Evolutionary conservation across 2,113 vertebrate species (phyloP).

Genomic region (Lethenteron reissneri): DNA sequence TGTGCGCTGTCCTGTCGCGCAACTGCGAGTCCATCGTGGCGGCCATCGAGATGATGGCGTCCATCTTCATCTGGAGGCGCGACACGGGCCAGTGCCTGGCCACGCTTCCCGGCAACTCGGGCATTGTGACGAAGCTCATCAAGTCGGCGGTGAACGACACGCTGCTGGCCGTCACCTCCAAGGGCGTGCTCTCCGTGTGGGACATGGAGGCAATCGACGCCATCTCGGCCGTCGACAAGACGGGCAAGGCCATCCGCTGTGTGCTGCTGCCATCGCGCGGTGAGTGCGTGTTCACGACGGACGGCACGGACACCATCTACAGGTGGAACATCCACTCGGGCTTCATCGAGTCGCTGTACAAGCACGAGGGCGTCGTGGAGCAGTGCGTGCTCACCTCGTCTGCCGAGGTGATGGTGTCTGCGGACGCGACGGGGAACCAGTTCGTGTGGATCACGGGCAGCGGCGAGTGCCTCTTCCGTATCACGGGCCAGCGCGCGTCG

Average conservation of each 20-base stretch:
- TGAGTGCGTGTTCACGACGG: slow-evolving; percentile 75
- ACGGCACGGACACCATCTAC: slow-evolving; percentile 75
- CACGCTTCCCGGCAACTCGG: slow-evolving; percentile 86
- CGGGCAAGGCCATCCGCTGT: slow-evolving; percentile 68
- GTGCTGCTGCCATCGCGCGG: slow-evolving; percentile 62
- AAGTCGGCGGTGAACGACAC: slow-evolving; percentile 87
- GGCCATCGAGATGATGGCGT: slow-evolving; percentile 93
- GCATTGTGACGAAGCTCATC: slow-evolving; percentile 78
- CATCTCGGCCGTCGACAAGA: slow-evolving; percentile 98
- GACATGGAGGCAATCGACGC: slow-evolving; percentile 96
- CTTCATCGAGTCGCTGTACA: slow-evolving; percentile 83
- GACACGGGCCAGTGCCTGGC: slow-evolving; percentile 96
- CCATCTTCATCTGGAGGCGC: slow-evolving; percentile 90
- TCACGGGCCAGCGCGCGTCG: slow-evolving; percentile 77
- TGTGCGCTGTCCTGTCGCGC: slow-evolving; percentile 78
- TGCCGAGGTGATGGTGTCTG: slow-evolving; percentile 81
- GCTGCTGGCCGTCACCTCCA: slow-evolving; percentile 76
- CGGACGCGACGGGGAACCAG: slow-evolving; percentile 83
- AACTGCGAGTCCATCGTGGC: slow-evolving; percentile 87
- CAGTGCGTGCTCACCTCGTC: slow-evolving; percentile 78
- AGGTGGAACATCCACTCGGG: slow-evolving; percentile 95
- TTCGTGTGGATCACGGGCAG: slow-evolving; percentile 83
- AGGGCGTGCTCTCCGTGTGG: slow-evolving; percentile 84
- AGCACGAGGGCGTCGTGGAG: slow-evolving; percentile 82
- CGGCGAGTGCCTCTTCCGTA: slow-evolving; percentile 85